Evolutionary conservation across 2,888 invertebrate genomes (phyloP).

Genomic region (Arctia plantaginis): DNA sequence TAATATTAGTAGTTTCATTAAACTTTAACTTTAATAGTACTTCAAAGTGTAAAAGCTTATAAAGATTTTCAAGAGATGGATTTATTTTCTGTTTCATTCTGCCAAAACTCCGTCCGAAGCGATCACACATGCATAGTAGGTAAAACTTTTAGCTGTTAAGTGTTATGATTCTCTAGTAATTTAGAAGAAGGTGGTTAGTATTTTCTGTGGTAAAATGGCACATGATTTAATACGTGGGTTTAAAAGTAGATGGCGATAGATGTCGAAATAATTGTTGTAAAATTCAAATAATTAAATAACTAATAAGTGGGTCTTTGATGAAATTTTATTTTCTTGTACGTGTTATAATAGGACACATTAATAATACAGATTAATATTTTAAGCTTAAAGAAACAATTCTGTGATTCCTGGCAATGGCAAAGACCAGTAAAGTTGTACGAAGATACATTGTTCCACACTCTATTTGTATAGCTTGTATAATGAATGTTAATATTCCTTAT

Average conservation of each 20-base stretch:
- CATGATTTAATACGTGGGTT: neutral
- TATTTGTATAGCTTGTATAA: too few relatives aligned
- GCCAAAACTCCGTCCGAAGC: too few relatives aligned
- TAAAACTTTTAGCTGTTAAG: conserved; percentile 60
- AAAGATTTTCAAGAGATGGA: neutral
- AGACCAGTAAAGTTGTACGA: too few relatives aligned
- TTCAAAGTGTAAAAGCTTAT: too few relatives aligned
- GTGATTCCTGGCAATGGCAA: too few relatives aligned
- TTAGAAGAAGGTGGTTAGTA: conserved; percentile 50
- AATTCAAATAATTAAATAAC: neutral
- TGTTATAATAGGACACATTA: too few relatives aligned
- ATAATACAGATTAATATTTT: too few relatives aligned
- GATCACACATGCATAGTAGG: neutral
- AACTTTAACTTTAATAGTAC: neutral
- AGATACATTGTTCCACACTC: too few relatives aligned
- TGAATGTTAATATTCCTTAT: neutral
- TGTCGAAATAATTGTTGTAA: neutral
- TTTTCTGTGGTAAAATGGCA: conserved; percentile 50
- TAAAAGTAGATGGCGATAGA: neutral
- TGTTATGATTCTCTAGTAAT: conserved; percentile 61
- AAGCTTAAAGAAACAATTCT: too few relatives aligned
- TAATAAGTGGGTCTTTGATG: neutral
- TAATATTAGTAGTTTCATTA: neutral
- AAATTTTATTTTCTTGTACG: too few relatives aligned
- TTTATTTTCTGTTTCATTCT: neutral